phyloP scores from a whole-genome alignment of 2,797 vertebrate species.

The Chiloscyllium punctatum region DNA sequence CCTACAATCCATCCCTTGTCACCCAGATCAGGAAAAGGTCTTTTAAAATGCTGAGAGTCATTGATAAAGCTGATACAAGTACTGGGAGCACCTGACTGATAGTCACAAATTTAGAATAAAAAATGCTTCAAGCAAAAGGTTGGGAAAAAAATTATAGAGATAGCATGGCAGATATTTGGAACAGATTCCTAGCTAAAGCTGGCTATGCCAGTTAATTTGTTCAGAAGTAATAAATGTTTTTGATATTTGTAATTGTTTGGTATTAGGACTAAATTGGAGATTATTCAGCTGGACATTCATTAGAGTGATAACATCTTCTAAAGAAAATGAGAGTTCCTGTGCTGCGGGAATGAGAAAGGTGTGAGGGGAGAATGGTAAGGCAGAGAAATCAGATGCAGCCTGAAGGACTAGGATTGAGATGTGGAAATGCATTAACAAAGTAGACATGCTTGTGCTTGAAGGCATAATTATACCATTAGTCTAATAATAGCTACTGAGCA shows the following conservation, averaged over 20 bases:
- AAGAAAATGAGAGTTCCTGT: background rate
- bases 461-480: no score
- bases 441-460: background rate
- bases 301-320: background rate
- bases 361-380: background rate
- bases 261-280: background rate
- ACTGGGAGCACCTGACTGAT: background rate
- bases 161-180: background rate
- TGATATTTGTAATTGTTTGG: background rate
- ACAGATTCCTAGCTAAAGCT: background rate
- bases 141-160: background rate
- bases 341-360: background rate
- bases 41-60: conserved; percentile 19
- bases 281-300: background rate
- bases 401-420: background rate
- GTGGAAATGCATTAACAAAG: background rate
- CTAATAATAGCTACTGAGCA: no score
- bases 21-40: background rate
- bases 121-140: conserved; percentile 1
- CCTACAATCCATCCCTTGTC: background rate
- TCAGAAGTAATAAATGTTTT: background rate
- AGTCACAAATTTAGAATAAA: conserved; percentile 5
- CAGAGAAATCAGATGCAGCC: background rate
- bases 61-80: background rate
- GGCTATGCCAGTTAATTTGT: background rate